phyloP scores from a whole-genome alignment of 2,113 vertebrate species.

The Falco punctatus region DNA sequence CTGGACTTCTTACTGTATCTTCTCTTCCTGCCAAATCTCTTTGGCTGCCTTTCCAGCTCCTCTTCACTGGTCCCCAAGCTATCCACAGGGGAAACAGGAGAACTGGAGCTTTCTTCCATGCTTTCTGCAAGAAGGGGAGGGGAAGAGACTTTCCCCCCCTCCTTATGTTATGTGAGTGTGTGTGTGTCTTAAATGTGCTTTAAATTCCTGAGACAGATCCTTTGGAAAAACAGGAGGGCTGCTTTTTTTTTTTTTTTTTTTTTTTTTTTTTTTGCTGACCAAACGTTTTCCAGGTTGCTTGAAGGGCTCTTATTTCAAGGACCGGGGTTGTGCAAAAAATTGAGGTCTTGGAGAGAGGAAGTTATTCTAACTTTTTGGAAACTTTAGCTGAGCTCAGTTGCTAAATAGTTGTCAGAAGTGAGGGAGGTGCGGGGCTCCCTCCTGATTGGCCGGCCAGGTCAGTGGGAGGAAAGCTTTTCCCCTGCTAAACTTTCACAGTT shows the following conservation, averaged over 20 bases:
- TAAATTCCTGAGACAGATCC: conserved; percentile 75
- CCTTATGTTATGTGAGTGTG: conserved; percentile 63
- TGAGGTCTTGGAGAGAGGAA: conserved; percentile 81
- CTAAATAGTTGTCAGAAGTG: conserved; percentile 92
- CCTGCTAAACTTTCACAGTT: conserved; percentile 72
- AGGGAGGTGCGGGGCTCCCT: conserved; percentile 81
- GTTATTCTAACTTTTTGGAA: conserved; percentile 89
- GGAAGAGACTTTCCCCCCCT: conserved; percentile 68
- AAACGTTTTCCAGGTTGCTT: conserved; percentile 69
- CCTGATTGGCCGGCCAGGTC: conserved; percentile 77
- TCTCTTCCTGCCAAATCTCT: conserved; percentile 88
- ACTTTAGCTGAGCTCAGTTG: conserved; percentile 89
- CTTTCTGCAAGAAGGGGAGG: conserved; percentile 76
- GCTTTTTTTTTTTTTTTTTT: not conserved
- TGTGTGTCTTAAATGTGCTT: conserved; percentile 68
- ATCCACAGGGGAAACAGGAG: conserved; percentile 93
- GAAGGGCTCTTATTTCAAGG: conserved; percentile 75
- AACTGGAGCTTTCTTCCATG: conserved; percentile 92
- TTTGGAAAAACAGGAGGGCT: conserved; percentile 66
- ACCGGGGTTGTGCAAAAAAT: conserved; percentile 70
- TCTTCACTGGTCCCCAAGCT: conserved; percentile 95
- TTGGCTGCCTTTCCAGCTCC: conserved; percentile 88
- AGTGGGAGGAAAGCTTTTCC: conserved; percentile 81
- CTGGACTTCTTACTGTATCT: conserved; percentile 89
- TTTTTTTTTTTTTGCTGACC: conserved; percentile 59